Percentiles rank a stretch among this genome's conserved stretches.
phyloP scores from a whole-genome alignment of 1,140 invertebrate genomes.

The Lutraria rhynchaena region DNA sequence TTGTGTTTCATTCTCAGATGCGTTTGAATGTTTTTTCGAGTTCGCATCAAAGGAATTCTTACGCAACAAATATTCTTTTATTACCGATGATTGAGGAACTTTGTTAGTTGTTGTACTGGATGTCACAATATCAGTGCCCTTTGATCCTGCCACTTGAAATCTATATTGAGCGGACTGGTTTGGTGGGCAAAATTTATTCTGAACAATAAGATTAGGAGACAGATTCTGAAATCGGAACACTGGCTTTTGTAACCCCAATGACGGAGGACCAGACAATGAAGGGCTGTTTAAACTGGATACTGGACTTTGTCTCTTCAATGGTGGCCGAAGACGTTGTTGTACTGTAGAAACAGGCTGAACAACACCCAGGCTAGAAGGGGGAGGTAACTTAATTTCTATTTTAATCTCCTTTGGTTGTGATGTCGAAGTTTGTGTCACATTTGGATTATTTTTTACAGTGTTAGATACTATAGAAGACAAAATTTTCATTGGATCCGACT shows the following conservation, averaged over 20 bases:
- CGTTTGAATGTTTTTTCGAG: not conserved
- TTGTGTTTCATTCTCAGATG: not conserved
- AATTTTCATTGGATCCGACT: conserved; percentile 51
- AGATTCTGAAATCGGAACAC: conserved; percentile 47
- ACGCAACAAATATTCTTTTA: conserved; percentile 9
- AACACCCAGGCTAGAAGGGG: not conserved
- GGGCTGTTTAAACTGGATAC: conserved; percentile 23
- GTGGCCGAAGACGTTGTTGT: not conserved
- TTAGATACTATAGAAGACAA: conserved; percentile 47
- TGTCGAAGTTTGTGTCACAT: not conserved
- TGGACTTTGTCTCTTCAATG: conserved; percentile 48
- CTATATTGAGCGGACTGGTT: not conserved
- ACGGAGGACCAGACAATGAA: not conserved
- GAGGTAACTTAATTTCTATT: conserved; percentile 63
- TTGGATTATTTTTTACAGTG: conserved; percentile 19
- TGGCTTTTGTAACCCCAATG: not conserved
- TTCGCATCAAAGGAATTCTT: not conserved
- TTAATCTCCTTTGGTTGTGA: conserved; percentile 57
- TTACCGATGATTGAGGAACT: not conserved
- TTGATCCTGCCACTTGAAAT: not conserved
- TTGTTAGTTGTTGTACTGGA: not conserved
- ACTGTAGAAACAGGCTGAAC: not conserved
- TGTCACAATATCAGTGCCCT: not conserved
- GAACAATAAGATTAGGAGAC: not conserved
- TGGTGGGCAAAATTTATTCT: not conserved